Evolutionary conservation across 2,888 invertebrate genomes (phyloP), one percentile per base, ranked within the genome.

Genomic region (Lithophane socia): DNA sequence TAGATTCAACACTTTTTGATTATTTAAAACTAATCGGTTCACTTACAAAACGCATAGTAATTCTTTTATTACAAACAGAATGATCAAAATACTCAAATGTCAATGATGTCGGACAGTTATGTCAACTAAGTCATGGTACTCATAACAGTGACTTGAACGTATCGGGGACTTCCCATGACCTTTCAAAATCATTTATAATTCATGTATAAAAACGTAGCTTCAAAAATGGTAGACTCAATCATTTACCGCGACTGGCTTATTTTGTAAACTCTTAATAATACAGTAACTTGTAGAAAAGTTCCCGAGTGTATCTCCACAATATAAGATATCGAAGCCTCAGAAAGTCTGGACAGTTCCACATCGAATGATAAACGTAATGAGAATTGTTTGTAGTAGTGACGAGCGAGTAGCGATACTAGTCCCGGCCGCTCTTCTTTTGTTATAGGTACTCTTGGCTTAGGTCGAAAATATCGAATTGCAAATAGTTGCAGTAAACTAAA

Each of bases 151-250:
- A 49, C 44, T 13, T 10, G n/a, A 21, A 18, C 47, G 1, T 71
- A 21, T 54, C 49, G 29, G n/a, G 81, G 54, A 8, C 29, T 73
- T 29, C 42, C 16, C 56, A 9, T 73, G 74, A 80, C 81, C 63
- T 80, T 37, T 21, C 44, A 2, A n/a, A 64, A 54, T 21, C 2
- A 56, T 49, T n/a, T 29, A 29, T 56, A 49, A 63, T 73, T 42
- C n/a, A 49, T 24, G 16, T 61, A 13, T 24, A 10, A 13, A 24
- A 24, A 16, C 9, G n/a, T 54, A 37, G 12, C 16, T 24, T 24
- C 16, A 13, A 16, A 29, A 29, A 8, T 44, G 44, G 2, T 37
- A 21, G 29, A n/a, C 12, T 67, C 21, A 21, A 16, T 52, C 9
- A 29, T 52, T 29, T 21, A 29, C 9, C 13, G 29, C 21, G 9